Conservation (phyloP, 2,797 vertebrate species). For the Amblyopsis hoosieri region DNA sequence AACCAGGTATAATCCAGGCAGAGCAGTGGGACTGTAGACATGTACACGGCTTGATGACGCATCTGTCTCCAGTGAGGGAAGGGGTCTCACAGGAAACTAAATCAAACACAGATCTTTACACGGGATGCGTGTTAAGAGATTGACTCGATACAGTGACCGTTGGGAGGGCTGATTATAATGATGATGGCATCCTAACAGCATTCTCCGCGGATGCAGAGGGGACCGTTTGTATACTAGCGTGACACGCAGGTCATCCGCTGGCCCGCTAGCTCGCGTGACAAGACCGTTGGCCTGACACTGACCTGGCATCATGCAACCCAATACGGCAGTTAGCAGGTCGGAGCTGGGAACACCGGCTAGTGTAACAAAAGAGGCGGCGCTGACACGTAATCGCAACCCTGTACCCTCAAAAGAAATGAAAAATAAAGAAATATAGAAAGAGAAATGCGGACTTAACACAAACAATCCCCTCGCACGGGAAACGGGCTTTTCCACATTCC, state of each 20-base stretch:
- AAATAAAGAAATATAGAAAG: neutral
- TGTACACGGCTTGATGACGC: slow-evolving; percentile 1
- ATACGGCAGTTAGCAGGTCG: slow-evolving; percentile 55
- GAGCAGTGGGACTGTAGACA: neutral
- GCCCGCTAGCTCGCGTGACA: slow-evolving; percentile 68
- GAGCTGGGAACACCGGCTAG: slow-evolving; percentile 46
- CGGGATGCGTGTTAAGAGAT: slow-evolving; percentile 43
- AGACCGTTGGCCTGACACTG: slow-evolving; percentile 46
- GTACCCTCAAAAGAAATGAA: slow-evolving; percentile 23
- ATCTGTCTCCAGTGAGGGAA: neutral
- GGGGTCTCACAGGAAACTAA: neutral
- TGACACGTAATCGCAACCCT: slow-evolving; percentile 25
- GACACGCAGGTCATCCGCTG: slow-evolving; percentile 55
- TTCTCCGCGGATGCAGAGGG: slow-evolving; percentile 57
- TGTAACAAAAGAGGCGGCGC: slow-evolving; percentile 53
- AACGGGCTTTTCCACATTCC: slow-evolving; percentile 45
- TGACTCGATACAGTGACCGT: slow-evolving; percentile 49
- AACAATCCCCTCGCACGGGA: neutral
- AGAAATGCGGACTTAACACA: neutral
- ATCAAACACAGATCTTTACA: slow-evolving; percentile 27
- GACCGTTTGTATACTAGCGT: slow-evolving; percentile 63
- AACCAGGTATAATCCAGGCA: slow-evolving; percentile 27
- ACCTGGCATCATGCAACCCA: slow-evolving; percentile 57
- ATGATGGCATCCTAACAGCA: slow-evolving; percentile 60
- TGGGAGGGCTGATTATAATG: slow-evolving; percentile 58